Evolutionary conservation across 2,113 vertebrate species (phyloP).

Genomic region (Campylomormyrus tamandua): DNA sequence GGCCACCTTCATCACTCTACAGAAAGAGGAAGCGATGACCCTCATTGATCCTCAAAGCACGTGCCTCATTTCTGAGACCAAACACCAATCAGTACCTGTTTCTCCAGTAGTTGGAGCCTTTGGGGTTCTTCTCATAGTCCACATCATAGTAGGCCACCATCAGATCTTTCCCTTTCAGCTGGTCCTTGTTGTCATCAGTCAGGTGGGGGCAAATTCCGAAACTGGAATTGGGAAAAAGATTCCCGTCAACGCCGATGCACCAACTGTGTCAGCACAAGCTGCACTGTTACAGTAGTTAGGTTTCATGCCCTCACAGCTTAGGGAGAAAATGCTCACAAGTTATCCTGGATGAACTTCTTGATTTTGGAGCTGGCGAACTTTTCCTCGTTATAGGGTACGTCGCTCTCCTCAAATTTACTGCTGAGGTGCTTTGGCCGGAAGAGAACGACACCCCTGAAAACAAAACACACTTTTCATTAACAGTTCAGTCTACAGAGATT

Average conservation of each 20-base stretch:
- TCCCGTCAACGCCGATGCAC: neutral
- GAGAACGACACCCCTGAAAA: conserved; percentile 71
- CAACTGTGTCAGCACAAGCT: neutral
- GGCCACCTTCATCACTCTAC: conserved; percentile 93
- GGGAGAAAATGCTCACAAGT: conserved; percentile 67
- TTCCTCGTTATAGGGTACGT: conserved; percentile 67
- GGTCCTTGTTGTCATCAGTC: conserved; percentile 93
- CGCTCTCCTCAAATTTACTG: conserved; percentile 88
- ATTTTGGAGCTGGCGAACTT: conserved; percentile 81
- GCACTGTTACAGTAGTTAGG: neutral
- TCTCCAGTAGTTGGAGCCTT: conserved; percentile 98
- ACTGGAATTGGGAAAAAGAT: conserved; percentile 48
- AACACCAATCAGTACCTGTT: conserved; percentile 68
- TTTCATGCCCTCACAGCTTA: neutral
- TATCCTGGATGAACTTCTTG: conserved; percentile 91
- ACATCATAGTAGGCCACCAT: conserved; percentile 91
- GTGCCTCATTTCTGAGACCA: neutral
- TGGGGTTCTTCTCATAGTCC: conserved; percentile 91
- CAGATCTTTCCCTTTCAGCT: conserved; percentile 84
- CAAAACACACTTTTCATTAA: neutral
- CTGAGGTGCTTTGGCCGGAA: conserved; percentile 77
- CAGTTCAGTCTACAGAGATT: neutral
- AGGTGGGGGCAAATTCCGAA: conserved; percentile 94
- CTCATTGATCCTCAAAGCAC: too few species aligned
- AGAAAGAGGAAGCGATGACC: neutral